phyloP scores from a whole-genome alignment of 2,888 invertebrate genomes.

The Apantesis nais region DNA sequence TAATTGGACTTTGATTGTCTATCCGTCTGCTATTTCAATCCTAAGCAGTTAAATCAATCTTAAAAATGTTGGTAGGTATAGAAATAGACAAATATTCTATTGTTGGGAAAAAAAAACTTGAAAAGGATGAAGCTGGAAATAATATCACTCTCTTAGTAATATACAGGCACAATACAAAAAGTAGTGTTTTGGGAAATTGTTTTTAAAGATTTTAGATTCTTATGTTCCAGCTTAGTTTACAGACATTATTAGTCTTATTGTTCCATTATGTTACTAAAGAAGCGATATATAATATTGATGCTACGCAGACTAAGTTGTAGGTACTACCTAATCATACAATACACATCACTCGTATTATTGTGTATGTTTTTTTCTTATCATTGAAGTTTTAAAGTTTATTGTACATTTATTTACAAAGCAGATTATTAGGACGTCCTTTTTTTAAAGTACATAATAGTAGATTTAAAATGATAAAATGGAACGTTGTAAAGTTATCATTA shows the following conservation, averaged over 20 bases:
- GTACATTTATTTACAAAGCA: neutral
- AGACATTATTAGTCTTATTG: too few relatives aligned
- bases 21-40: neutral
- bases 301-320: neutral
- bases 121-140: neutral
- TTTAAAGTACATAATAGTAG: neutral
- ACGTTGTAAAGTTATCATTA: slow-evolving; percentile 7
- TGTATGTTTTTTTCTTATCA: neutral
- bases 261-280: too few relatives aligned
- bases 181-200: too few relatives aligned
- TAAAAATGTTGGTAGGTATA: neutral
- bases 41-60: neutral
- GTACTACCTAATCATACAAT: neutral
- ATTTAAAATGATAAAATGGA: neutral
- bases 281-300: too few relatives aligned
- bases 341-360: neutral
- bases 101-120: neutral
- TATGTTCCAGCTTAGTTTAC: too few relatives aligned
- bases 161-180: too few relatives aligned
- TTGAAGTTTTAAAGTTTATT: neutral
- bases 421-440: neutral
- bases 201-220: too few relatives aligned
- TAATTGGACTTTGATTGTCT: neutral
- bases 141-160: too few relatives aligned
- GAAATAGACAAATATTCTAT: neutral